These are phyloP conservation scores for Rhincodon typus DNA, from an alignment of 2,797 vertebrate species.

Conservation along the genomic window DNA sequence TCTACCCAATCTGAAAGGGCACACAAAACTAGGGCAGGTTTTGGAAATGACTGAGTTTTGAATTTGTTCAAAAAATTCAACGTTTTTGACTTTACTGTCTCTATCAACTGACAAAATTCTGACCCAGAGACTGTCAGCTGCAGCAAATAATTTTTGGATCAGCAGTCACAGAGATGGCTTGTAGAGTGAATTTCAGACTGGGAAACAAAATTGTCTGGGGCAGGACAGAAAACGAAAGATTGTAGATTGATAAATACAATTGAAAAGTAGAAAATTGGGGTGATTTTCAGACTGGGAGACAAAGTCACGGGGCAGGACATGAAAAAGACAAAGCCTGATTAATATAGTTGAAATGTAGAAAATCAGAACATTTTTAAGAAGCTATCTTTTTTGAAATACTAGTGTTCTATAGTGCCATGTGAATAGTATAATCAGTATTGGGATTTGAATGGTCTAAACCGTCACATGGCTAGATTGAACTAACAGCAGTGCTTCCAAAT, in stretches of 20 bases:
- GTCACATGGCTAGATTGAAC: neutral
- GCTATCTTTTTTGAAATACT: neutral
- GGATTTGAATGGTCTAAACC: neutral
- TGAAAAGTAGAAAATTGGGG: neutral
- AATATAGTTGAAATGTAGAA: neutral
- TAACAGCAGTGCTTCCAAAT: neutral
- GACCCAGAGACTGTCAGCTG: neutral
- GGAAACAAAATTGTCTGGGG: neutral
- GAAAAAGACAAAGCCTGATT: too few species aligned
- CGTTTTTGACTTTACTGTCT: too few species aligned
- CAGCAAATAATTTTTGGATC: neutral
- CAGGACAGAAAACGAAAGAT: neutral
- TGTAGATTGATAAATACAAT: neutral
- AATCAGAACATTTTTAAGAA: neutral
- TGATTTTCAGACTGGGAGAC: too few species aligned
- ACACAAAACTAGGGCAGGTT: too few species aligned
- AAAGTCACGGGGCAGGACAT: too few species aligned
- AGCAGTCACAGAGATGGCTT: neutral
- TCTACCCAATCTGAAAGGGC: too few species aligned
- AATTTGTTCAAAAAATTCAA: too few species aligned
- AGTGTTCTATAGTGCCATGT: neutral
- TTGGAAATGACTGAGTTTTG: too few species aligned
- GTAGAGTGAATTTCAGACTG: neutral
- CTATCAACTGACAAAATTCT: neutral
- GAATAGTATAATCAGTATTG: neutral